Percentiles rank a stretch among this genome's conserved stretches.
Evolutionary conservation across 2,797 vertebrate species (phyloP).

Genomic region (Hipposideros larvatus): DNA sequence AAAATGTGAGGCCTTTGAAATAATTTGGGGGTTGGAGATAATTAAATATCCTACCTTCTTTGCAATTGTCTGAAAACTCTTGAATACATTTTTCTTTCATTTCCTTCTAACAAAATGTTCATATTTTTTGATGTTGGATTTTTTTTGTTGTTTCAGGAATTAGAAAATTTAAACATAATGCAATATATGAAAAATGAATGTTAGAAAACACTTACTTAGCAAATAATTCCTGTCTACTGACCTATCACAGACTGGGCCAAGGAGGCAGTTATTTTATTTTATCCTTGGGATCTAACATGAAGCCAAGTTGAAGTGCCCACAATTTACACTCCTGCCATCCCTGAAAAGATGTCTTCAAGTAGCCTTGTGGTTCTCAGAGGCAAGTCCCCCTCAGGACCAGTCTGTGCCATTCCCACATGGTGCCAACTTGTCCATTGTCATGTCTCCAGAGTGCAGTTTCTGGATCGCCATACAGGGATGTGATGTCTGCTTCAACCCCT

Average conservation of each 20-base stretch:
- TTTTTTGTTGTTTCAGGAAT: conserved; percentile 35
- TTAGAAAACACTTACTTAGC: neutral
- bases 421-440: neutral
- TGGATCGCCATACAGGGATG: neutral
- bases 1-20: conserved; percentile 6
- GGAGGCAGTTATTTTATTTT: neutral
- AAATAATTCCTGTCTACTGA: neutral
- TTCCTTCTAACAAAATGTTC: conserved; percentile 37
- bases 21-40: neutral
- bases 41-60: neutral
- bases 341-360: neutral
- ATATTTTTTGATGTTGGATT: neutral
- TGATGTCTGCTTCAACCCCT: neutral
- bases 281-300: neutral
- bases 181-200: neutral
- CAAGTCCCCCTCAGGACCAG: neutral
- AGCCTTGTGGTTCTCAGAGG: fast-evolving
- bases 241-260: neutral
- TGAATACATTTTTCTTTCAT: conserved; percentile 23
- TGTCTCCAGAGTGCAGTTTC: neutral
- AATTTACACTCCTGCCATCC: fast-evolving
- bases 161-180: neutral
- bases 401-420: neutral
- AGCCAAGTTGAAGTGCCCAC: neutral
- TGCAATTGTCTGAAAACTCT: neutral